These are phyloP conservation scores for Tortrix viridana DNA, from an alignment of 2,888 invertebrate genomes.

Conservation along the genomic window DNA sequence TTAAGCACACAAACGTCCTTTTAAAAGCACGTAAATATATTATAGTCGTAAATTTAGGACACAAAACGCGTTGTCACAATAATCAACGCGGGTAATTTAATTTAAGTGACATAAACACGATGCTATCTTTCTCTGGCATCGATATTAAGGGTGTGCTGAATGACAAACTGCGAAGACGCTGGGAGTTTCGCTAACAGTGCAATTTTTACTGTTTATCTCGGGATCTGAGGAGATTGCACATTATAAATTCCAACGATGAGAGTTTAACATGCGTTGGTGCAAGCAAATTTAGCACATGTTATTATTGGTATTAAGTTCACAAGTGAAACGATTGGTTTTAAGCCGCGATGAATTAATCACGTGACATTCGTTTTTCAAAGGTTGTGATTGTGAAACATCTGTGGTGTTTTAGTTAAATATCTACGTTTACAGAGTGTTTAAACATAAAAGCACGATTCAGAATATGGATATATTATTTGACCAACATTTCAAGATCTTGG, in stretches of 20 bases:
- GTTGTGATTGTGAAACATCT: no score
- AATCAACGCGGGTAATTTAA: constrained; percentile 79
- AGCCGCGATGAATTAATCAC: constrained; percentile 57
- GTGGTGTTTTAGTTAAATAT: not conserved
- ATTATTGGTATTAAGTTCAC: constrained; percentile 58
- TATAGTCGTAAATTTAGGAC: constrained; percentile 65
- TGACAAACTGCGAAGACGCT: constrained; percentile 73
- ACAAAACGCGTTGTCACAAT: constrained; percentile 75
- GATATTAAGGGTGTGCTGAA: constrained; percentile 80
- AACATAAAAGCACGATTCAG: no score
- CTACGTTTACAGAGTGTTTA: no score
- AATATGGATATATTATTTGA: no score
- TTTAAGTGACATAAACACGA: constrained; percentile 80
- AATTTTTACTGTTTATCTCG: constrained; percentile 75
- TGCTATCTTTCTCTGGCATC: constrained; percentile 76
- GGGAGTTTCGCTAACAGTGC: constrained; percentile 74
- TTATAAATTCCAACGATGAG: constrained; percentile 67
- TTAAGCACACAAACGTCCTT: constrained; percentile 44
- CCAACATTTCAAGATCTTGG: no score
- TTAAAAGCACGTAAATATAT: no score
- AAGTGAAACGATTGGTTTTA: constrained; percentile 44
- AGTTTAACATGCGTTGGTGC: constrained; percentile 61
- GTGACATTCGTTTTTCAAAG: constrained; percentile 7
- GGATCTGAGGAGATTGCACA: constrained; percentile 66
- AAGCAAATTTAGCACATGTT: constrained; percentile 61